Base-by-base conservation (phyloP, 2,113 vertebrate species). In the Heterocephalus glaber region DNA sequence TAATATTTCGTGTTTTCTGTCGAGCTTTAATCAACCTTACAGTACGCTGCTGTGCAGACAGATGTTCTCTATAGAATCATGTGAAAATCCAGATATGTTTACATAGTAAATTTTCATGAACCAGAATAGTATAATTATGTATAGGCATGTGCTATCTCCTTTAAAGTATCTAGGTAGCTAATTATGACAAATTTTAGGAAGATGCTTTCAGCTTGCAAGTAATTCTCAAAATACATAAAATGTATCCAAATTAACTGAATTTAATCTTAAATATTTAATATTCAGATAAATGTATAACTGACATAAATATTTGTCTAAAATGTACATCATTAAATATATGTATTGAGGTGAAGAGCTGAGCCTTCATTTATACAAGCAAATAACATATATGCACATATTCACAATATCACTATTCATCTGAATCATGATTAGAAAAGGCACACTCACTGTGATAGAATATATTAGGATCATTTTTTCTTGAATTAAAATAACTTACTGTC, bases 271-370 rank as follows among this genome's bases (percentile, higher is more conserved):
- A 82, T 89, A 83, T 66, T 72, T 72, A 66, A 56, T 92, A 14
- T 86, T 83, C 22, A 72, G 13, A 52, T 84, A 60, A 94, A 81
- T 70, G 20, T 4, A 61, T 52, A 47, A 1, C 6, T 94, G 33
- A 87, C 4, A 24, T 14, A 85, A 80, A 95, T 94, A 89, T 87
- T 94, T 86, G 28, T 82, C 20, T 72, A 84, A 90, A 79, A 68
- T 74, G 10, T 89, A 13, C 19, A 49, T 38, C 66, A 38, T 86
- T 70, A 38, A 49, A 38, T 94, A 9, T 72, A 7, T 56, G 2
- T 52, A 56, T 49, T 81, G 35, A 4, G 83, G 16, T 65, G 3
- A 87, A 74, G 38, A 68, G 4, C 66, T 74, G 30, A 95, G 7
- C 3, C 19, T 12, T 90, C 94, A 81, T 4, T 30, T 13, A 41